Evolutionary conservation across 2,888 invertebrate species (phyloP), one percentile per base, ranked within the genome.

Genomic region (Petrophora chlorosata): DNA sequence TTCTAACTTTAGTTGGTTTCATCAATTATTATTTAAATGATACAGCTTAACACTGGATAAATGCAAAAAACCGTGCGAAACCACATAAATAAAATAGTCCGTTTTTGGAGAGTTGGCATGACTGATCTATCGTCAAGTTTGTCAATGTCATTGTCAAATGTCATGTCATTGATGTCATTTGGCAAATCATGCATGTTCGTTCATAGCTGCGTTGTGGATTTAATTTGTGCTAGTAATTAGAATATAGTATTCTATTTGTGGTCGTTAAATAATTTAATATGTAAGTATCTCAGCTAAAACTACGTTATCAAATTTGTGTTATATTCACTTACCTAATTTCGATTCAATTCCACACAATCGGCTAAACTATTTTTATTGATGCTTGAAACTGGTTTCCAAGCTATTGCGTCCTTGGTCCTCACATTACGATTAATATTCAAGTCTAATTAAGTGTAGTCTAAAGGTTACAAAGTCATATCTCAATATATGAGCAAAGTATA

Each of bases 121-220:
- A n/a, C n/a, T n/a, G n/a, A n/a, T n/a, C n/a, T n/a, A n/a, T n/a
- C n/a, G n/a, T n/a, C n/a, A n/a, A n/a, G n/a, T n/a, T 19, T 2
- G 5, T 19, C 2, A 19, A 4, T 19, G 19, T 19, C 19, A 19
- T 2, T 19, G 1, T 2, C 4, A 19, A 19, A 19, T 19, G 1
- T 19, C 2, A 19, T 19, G 19, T 19, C 19, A 19, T 19, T 7
- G 19, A n/a, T 23, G 8, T 70, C 73, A 71, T 77, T 76, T 70
- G 65, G 76, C 75, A 76, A 82, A 83, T 83, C 76, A 76, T 76
- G 77, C 78, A 75, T 71, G 77, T 76, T 74, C 59, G 56, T 65
- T 69, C 56, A n/a, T n/a, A n/a, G 70, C 67, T 69, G 67, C 67
- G 61, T 58, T 65, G 63, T 65, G 65, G 39, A 39, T 68, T 52